Conservation (phyloP, 2,113 vertebrate species). For the Chelonoidis abingdonii region DNA sequence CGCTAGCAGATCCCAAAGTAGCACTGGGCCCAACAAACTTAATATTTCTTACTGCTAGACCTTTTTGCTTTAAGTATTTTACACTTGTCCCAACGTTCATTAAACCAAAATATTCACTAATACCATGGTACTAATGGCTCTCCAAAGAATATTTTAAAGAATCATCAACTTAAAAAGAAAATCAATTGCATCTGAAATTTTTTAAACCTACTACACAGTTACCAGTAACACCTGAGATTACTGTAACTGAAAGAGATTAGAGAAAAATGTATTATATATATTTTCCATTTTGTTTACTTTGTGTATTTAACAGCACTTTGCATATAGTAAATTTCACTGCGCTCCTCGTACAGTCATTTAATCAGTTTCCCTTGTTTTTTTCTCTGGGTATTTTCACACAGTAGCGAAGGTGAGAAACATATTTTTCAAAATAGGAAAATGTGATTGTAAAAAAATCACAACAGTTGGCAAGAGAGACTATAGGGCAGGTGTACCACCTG, state of each 20-base stretch:
- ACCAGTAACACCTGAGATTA: neutral
- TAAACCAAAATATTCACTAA: neutral
- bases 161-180: neutral
- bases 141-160: neutral
- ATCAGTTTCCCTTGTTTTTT: neutral
- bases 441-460: neutral
- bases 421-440: neutral
- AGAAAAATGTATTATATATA: neutral
- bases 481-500: neutral
- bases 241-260: neutral
- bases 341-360: neutral
- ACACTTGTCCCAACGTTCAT: neutral
- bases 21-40: neutral
- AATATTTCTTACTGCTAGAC: neutral
- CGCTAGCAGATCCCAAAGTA: neutral
- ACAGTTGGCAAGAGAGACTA: neutral
- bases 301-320: neutral
- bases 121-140: neutral
- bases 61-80: neutral
- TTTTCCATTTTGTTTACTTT: neutral
- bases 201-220: neutral
- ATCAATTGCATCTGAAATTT: neutral
- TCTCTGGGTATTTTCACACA: neutral
- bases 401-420: neutral
- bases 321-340: neutral